phyloP scores from a whole-genome alignment of 2,888 invertebrate genomes.

The Drosophila setosimentum region DNA sequence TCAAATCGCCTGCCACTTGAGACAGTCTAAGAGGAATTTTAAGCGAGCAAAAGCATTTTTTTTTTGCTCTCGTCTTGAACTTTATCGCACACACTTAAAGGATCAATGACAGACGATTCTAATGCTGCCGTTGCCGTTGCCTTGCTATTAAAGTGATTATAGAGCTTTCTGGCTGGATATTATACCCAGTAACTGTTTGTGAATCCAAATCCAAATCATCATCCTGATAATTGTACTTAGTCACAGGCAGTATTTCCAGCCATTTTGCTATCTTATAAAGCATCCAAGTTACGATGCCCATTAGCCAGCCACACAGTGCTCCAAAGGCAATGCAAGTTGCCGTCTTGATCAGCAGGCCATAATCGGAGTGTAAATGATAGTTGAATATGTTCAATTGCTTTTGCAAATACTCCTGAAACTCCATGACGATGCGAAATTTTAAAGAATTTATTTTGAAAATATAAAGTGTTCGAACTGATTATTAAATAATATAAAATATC shows the following conservation, averaged over 20 bases:
- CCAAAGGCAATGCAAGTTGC: slow-evolving; percentile 67
- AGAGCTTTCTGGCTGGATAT: not conserved
- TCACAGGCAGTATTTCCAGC: slow-evolving; percentile 32
- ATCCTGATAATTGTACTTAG: slow-evolving; percentile 15
- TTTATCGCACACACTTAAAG: slow-evolving; percentile 26
- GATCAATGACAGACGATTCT: slow-evolving; percentile 46
- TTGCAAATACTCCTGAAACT: slow-evolving; percentile 46
- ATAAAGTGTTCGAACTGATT: slow-evolving; percentile 6
- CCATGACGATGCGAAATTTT: slow-evolving; percentile 35
- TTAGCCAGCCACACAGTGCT: slow-evolving; percentile 62
- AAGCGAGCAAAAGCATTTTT: slow-evolving; percentile 17
- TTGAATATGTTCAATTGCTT: slow-evolving; percentile 51
- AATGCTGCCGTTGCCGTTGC: slow-evolving; percentile 6
- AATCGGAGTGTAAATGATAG: slow-evolving; percentile 50
- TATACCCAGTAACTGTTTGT: slow-evolving; percentile 24
- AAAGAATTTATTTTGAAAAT: not conserved
- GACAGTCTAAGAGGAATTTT: slow-evolving; percentile 60
- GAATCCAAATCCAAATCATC: slow-evolving; percentile 52
- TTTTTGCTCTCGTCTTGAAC: slow-evolving; percentile 20
- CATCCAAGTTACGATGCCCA: slow-evolving; percentile 50
- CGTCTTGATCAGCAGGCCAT: slow-evolving; percentile 52
- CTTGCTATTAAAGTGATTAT: not conserved
- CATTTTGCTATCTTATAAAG: slow-evolving; percentile 45
- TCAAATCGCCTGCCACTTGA: slow-evolving; percentile 48
- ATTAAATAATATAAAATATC: not conserved